These are phyloP conservation scores for Melieria omissa DNA, from an alignment of 2,888 invertebrate genomes.

Conservation along the genomic window DNA sequence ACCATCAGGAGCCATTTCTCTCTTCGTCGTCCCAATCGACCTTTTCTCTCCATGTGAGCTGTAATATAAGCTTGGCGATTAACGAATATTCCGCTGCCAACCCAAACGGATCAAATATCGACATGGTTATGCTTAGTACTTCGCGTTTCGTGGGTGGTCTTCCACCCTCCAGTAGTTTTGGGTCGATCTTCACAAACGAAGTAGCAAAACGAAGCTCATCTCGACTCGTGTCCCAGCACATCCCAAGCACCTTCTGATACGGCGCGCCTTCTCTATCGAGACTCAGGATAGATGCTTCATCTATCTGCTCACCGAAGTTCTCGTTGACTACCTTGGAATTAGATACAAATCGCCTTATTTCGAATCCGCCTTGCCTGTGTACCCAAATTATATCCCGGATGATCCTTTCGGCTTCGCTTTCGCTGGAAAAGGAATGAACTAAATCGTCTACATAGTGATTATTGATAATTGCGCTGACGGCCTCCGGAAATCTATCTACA, in stretches of 20 bases:
- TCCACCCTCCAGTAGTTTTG: too few species aligned
- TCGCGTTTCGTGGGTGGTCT: too few species aligned
- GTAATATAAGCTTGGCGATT: too few species aligned
- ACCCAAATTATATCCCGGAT: slow-evolving; percentile 23
- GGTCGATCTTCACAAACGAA: too few species aligned
- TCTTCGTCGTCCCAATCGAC: slow-evolving; percentile 35
- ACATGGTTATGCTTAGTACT: too few species aligned
- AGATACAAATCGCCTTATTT: slow-evolving; percentile 24
- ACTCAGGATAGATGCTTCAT: too few species aligned
- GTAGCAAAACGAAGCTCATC: too few species aligned
- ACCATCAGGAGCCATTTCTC: slow-evolving; percentile 27
- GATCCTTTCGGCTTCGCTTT: slow-evolving; percentile 21
- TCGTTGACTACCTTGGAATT: slow-evolving; percentile 26
- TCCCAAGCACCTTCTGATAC: too few species aligned
- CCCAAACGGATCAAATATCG: too few species aligned
- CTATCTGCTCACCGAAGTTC: neutral
- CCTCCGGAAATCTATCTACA: slow-evolving; percentile 23
- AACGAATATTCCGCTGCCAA: too few species aligned
- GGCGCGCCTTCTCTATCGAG: too few species aligned
- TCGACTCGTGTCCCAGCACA: too few species aligned
- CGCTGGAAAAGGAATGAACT: slow-evolving; percentile 25
- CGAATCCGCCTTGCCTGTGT: slow-evolving; percentile 26
- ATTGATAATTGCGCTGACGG: slow-evolving; percentile 30
- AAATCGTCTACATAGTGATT: slow-evolving; percentile 40
- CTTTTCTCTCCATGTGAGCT: slow-evolving; percentile 18